Base-by-base conservation (phyloP, 2,888 invertebrate species). In the Cryptus viduatorius region DNA sequence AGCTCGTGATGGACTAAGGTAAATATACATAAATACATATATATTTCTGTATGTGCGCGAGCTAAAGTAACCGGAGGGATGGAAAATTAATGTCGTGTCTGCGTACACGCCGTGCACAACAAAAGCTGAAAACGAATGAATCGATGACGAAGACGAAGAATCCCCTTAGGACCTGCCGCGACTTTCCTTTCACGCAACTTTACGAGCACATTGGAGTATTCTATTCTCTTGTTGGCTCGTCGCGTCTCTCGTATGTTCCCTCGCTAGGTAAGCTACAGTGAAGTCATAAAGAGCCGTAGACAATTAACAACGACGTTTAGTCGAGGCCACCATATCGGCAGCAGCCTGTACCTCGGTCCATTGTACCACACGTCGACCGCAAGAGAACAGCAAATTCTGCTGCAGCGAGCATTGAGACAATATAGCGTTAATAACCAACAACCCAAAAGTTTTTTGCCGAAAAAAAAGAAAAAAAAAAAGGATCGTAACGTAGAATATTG, bases 71-170 rank as follows among this genome's bases (percentile, higher is more conserved):
- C 64, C 44, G 24, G 69, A 53, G 46, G 24, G 16, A 19, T 19
- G 31, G 24, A 24, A 14, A 53, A 59, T 29, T 59, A 14, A 31
- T 29, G 29, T 31, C 10, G 59, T 59, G 14, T 19, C 19, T 29
- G 42, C 44, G 59, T 24, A 24, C 3, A 14, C 12, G 16, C 12
- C 64, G 64, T 31, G 64, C 37, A 75, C 64, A 67, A 71, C 75
- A 64, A 44, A 71, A 72, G 65, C 67, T 84, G 80, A 81, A 79
- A 83, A 86, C 82, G 84, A 86, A 87, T 84, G 87, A 87, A 86
- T 87, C 86, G 84, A 87, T 86, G 86, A 87, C 86, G 87, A 87
- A 86, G 86, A 87, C 86, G 86, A 87, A 87, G 86, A 80, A 86
- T 85, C 86, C 85, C 79, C 85, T 84, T 53, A 82, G 84, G 86